Conservation (phyloP, 2,888 invertebrate genomes). For the Scaptomyza parva region DNA sequence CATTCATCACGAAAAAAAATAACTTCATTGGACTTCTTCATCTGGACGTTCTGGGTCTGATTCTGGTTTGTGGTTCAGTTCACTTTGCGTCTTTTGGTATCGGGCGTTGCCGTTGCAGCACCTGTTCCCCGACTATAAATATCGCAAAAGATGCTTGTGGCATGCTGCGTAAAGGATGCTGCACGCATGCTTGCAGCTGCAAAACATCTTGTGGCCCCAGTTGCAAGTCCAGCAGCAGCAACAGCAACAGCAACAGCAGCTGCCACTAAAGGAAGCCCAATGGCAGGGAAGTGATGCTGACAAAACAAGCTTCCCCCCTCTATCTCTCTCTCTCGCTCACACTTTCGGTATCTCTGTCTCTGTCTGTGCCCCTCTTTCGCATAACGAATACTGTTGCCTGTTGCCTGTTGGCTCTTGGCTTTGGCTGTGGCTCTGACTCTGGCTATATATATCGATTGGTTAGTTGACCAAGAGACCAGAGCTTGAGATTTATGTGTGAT, state of each 20-base stretch:
- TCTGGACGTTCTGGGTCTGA: neutral
- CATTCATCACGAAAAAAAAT: too few relatives aligned
- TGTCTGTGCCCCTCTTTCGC: constrained; percentile 1
- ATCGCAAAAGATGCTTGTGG: constrained; percentile 77
- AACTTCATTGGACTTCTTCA: constrained; percentile 59
- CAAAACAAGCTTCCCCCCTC: constrained; percentile 67
- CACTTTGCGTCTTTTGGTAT: neutral
- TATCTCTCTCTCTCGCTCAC: neutral
- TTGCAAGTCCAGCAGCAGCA: constrained; percentile 38
- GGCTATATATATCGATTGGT: constrained; percentile 76
- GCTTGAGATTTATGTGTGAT: constrained; percentile 79
- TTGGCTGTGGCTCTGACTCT: too few relatives aligned
- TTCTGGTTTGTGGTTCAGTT: constrained; percentile 5
- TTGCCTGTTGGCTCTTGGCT: too few relatives aligned
- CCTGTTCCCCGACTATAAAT: constrained; percentile 75
- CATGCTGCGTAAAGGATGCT: constrained; percentile 78
- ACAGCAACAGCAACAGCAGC: constrained; percentile 56
- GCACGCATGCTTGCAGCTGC: constrained; percentile 75
- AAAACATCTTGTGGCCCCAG: constrained; percentile 68
- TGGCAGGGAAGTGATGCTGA: constrained; percentile 75
- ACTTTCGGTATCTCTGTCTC: neutral
- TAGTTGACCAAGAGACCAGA: constrained; percentile 37
- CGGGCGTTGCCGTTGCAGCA: constrained; percentile 71
- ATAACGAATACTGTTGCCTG: constrained; percentile 38
- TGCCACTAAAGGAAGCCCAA: constrained; percentile 72